phyloP scores from a whole-genome alignment of 2,888 invertebrate genomes.

The Drosophila mimica region DNA sequence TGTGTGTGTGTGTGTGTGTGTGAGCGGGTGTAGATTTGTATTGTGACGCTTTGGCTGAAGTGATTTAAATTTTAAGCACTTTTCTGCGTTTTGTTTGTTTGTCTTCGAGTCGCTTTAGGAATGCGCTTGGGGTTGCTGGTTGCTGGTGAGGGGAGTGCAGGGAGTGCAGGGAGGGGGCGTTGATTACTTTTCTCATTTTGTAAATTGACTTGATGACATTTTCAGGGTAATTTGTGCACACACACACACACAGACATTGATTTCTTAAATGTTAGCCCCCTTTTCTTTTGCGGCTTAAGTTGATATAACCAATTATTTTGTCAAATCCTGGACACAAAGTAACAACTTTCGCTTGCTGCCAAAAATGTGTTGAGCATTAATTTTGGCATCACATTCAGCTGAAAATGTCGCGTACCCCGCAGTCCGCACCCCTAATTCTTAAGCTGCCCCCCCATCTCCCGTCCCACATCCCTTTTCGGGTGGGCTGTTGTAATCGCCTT shows the following conservation, averaged over 20 bases:
- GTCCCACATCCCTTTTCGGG: conserved; percentile 1
- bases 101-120: conserved; percentile 17
- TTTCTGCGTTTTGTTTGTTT: conserved; percentile 68
- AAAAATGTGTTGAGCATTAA: conserved; percentile 70
- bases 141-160: no score
- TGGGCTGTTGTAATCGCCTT: conserved; percentile 34
- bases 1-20: conserved; percentile 33
- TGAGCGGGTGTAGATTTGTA: conserved; percentile 56
- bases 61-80: conserved; percentile 81
- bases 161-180: conserved; percentile 11
- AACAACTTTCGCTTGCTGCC: conserved; percentile 28
- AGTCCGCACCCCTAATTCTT: background rate
- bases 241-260: conserved; percentile 5
- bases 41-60: conserved; percentile 67
- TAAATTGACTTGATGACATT: conserved; percentile 80
- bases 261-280: conserved; percentile 6
- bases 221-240: conserved; percentile 73
- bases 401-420: background rate
- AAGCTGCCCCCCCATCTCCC: background rate
- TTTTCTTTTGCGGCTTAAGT: conserved; percentile 38
- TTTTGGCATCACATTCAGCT: conserved; percentile 60
- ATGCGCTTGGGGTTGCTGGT: background rate
- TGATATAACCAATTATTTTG: conserved; percentile 71
- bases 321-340: conserved; percentile 38
- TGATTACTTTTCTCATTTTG: conserved; percentile 79